Evolutionary conservation across 1,140 invertebrate genomes (phyloP).

Genomic region (Caerostris darwini): DNA sequence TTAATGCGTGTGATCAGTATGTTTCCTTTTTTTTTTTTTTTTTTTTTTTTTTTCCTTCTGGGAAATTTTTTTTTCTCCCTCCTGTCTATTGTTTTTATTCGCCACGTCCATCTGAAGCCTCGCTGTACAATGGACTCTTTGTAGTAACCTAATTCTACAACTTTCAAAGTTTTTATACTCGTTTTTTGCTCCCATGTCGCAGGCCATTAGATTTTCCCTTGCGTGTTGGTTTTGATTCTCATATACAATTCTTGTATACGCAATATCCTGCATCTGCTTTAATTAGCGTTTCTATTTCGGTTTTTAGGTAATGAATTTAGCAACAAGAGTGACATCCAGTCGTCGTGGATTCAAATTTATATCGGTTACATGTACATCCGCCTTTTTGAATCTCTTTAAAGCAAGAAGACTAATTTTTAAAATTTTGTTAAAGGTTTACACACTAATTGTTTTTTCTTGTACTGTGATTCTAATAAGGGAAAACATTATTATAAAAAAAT

Average conservation of each 20-base stretch:
- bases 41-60: neutral
- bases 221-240: slow-evolving; percentile 36
- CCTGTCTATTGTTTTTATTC: slow-evolving; percentile 57
- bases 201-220: slow-evolving; percentile 55
- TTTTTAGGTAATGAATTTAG: slow-evolving; percentile 26
- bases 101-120: neutral
- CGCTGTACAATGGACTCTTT: slow-evolving; percentile 53
- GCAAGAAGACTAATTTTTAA: no score
- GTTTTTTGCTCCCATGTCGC: slow-evolving; percentile 35
- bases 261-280: slow-evolving; percentile 51
- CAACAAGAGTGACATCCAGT: neutral
- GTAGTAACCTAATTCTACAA: slow-evolving; percentile 62
- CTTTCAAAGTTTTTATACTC: slow-evolving; percentile 45
- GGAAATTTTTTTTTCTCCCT: neutral
- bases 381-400: no score
- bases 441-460: no score
- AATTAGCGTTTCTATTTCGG: slow-evolving; percentile 59
- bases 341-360: neutral
- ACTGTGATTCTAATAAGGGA: no score
- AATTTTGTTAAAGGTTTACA: no score
- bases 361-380: no score
- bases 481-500: no score
- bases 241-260: neutral
- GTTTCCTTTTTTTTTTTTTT: neutral
- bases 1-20: slow-evolving; percentile 12